Base-by-base conservation (phyloP, 2,888 invertebrate species). In the Lacanobia wlatinum region DNA sequence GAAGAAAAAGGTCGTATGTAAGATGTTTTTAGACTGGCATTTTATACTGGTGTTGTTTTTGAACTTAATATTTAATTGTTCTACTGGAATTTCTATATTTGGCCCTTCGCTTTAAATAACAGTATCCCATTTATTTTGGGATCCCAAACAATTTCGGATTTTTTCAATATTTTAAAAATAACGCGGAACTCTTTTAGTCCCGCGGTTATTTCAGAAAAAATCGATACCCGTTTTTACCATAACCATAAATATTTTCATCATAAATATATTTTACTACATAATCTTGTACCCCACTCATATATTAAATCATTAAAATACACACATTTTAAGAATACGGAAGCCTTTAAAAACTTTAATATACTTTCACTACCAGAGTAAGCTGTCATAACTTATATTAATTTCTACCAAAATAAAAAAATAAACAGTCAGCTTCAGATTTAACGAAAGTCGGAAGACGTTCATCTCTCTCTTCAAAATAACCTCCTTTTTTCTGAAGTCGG, bases 1-100 rank as follows among this genome's bases (percentile, higher is more conserved):
- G 73, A 82, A 75, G 58, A 73, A 77, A 61, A 60, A 58, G 53
- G 21, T 67, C 7, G 21, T 61, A 48, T 62, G 12, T 55, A 50
- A 58, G 28, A 61, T 50, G 12, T 59, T 56, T 5, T 21, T 21
- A 48, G 48, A 50, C 16, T 38, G 38, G 38, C 34, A 52, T 40
- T 52, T 46, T 60, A 65, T 34, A 73, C 79, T 83, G 78, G 79
- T 78, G 83, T 80, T 80, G 80, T 70, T 66, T 58, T 53, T 23
- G 12, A 8, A 38, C 1, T 63, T 34, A 38, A 8, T 28, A 43
- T 46, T 43, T 43, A 55, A 38, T 52, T 40, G 18, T 23, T 28
- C 52, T 60, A 64, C n/a, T 18, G 8, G 9, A 43, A 34, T 63
- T 50, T 10, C 56, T n/a, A 70, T 28, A 77, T 78, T 78, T 76